phyloP scores from a whole-genome alignment of 2,888 invertebrate species.

The Dorcus parallelipipedus region DNA sequence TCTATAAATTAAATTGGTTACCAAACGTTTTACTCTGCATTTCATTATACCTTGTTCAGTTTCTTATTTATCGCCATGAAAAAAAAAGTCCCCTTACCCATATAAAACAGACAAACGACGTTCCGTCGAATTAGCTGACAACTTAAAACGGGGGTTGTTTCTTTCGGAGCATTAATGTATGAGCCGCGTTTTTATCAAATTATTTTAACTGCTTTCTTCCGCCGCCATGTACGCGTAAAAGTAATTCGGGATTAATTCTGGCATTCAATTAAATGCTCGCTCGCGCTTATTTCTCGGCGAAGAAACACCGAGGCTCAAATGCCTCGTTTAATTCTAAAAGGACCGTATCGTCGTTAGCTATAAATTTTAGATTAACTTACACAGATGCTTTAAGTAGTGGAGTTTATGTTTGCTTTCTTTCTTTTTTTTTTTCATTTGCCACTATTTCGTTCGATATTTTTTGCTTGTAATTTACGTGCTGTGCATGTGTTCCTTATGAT shows the following conservation, averaged over 20 bases:
- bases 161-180: slow-evolving; percentile 25
- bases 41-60: slow-evolving; percentile 32
- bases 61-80: slow-evolving; percentile 31
- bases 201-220: slow-evolving; percentile 35
- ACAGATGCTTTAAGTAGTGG: too few species aligned
- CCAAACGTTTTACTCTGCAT: slow-evolving; percentile 33
- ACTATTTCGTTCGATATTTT: too few species aligned
- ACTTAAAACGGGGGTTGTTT: not conserved
- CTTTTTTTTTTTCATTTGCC: too few species aligned
- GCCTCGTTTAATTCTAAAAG: slow-evolving; percentile 22
- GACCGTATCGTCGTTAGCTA: slow-evolving; percentile 15
- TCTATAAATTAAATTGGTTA: slow-evolving; percentile 35
- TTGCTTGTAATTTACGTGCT: too few species aligned
- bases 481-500: too few species aligned
- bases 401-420: too few species aligned
- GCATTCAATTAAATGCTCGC: slow-evolving; percentile 27
- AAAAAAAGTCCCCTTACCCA: slow-evolving; percentile 27
- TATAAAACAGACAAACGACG: slow-evolving; percentile 36
- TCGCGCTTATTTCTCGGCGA: slow-evolving; percentile 16
- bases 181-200: slow-evolving; percentile 35
- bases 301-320: slow-evolving; percentile 18
- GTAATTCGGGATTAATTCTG: slow-evolving; percentile 32
- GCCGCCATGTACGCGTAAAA: slow-evolving; percentile 32
- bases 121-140: slow-evolving; percentile 33
- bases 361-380: slow-evolving; percentile 17